Evolutionary conservation across 2,113 vertebrate genomes (phyloP).

Genomic region (Ramphastos sulfuratus): DNA sequence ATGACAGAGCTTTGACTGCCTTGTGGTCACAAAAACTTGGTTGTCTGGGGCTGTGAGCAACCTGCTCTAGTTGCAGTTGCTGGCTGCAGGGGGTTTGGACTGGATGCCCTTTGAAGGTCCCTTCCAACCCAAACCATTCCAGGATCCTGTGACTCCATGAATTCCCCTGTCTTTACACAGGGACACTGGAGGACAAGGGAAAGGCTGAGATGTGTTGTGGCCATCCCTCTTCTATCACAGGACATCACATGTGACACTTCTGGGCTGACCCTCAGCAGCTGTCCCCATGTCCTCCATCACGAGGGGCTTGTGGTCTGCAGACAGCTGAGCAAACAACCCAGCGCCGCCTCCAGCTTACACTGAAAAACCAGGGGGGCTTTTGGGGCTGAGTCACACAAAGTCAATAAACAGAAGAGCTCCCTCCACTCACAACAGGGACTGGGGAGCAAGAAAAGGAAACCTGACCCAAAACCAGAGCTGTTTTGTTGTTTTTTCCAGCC

Average conservation of each 20-base stretch:
- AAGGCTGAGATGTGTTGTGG: not conserved
- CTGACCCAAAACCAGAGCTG: not conserved
- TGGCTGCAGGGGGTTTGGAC: accelerated
- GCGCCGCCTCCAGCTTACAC: not conserved
- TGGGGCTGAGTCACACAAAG: not conserved
- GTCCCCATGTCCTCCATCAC: not conserved
- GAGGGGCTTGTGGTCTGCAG: not conserved
- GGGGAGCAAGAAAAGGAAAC: not conserved
- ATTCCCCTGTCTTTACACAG: accelerated
- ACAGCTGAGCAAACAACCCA: slow-evolving; percentile 33
- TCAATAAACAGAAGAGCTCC: slow-evolving; percentile 13
- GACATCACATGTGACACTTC: not conserved
- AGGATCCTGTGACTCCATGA: not conserved
- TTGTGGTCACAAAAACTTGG: not conserved
- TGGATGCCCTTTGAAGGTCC: not conserved
- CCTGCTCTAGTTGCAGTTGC: accelerated
- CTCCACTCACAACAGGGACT: not conserved
- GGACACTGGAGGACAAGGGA: not conserved
- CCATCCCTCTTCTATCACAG: not conserved
- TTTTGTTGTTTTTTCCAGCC: slow-evolving; percentile 37
- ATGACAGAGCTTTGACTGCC: not conserved
- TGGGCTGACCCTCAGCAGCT: not conserved
- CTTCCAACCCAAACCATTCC: not conserved
- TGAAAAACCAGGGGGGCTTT: slow-evolving; percentile 10
- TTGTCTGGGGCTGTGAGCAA: accelerated